Base-by-base conservation (phyloP, 2,888 invertebrate species). In the Drosophila kuntzei region DNA sequence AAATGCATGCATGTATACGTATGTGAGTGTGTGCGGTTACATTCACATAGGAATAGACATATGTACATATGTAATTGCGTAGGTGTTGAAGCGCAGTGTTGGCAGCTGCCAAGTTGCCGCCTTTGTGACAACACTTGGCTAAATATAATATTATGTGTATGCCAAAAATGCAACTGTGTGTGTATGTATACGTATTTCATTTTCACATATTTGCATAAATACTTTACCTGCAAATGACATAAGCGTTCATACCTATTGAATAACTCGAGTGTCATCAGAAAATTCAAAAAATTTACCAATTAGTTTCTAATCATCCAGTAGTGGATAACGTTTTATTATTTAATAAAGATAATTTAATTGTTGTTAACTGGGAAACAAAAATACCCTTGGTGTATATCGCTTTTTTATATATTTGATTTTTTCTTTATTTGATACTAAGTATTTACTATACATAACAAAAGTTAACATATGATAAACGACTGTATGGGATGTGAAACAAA, bases 71-170 rank as follows among this genome's bases (percentile, higher is more conserved):
- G 3, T 20, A 20, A 3, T 36, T 54, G 61, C 36, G 63, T 55
- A 80, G 82, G 87, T 85, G 83, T 84, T 84, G 85, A 87, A 69
- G 77, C 72, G 43, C 57, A 87, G 86, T 89, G 85, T 81, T 89
- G 85, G 76, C 89, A 85, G 82, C 86, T 87, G 88, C 73, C 81
- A 78, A 68, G 57, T 71, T 72, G 71, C 65, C 81, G 81, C 84
- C 85, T 87, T 86, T 87, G 66, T 80, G 75, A 65, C 70, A 71
- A 71, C 89, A 76, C 81, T 79, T 68, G 69, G 36, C 58, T 61
- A 69, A 89, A 76, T 65, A 67, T 37, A 61, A 50, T 49, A 41
- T 29, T 34, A 55, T 43, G 43, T n/a, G 59, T 41, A 32, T 18
- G 1, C 18, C 9, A 11, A 39, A 47, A 43, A 36, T 60, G 34